These are phyloP conservation scores for Mycetomoellerius zeteki DNA, from an alignment of 1,140 invertebrate species.

Conservation along the genomic window DNA sequence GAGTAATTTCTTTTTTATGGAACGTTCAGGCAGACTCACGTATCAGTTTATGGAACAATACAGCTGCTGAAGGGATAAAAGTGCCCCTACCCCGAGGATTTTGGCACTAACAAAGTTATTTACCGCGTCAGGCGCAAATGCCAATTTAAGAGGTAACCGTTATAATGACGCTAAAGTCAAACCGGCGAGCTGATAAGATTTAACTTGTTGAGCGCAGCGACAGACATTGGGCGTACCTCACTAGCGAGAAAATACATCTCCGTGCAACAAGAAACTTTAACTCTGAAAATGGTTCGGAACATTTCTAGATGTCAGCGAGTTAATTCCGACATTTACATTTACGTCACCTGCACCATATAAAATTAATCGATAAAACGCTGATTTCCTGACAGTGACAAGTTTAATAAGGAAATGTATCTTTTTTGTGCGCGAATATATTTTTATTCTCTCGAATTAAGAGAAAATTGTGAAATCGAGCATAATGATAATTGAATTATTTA, in stretches of 20 bases:
- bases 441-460: not conserved
- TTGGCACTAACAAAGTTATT: conserved; percentile 56
- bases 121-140: conserved; percentile 48
- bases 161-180: conserved; percentile 56
- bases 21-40: conserved; percentile 24
- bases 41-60: conserved; percentile 59
- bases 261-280: conserved; percentile 13
- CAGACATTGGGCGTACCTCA: conserved; percentile 25
- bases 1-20: conserved; percentile 54
- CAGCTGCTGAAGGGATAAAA: conserved; percentile 46
- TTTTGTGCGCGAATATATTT: not conserved
- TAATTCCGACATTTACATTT: conserved; percentile 41
- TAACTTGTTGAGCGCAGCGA: conserved; percentile 50
- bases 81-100: conserved; percentile 20
- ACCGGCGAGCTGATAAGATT: conserved; percentile 49
- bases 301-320: conserved; percentile 37
- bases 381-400: not conserved
- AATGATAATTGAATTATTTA: not conserved
- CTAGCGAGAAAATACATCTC: conserved; percentile 44
- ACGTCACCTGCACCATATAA: not conserved
- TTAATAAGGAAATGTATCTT: not conserved
- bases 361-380: not conserved
- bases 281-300: conserved; percentile 20
- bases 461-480: conserved; percentile 4
- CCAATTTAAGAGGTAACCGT: conserved; percentile 49